Conservation (phyloP, 2,113 vertebrate species). For the Gambusia affinis region DNA sequence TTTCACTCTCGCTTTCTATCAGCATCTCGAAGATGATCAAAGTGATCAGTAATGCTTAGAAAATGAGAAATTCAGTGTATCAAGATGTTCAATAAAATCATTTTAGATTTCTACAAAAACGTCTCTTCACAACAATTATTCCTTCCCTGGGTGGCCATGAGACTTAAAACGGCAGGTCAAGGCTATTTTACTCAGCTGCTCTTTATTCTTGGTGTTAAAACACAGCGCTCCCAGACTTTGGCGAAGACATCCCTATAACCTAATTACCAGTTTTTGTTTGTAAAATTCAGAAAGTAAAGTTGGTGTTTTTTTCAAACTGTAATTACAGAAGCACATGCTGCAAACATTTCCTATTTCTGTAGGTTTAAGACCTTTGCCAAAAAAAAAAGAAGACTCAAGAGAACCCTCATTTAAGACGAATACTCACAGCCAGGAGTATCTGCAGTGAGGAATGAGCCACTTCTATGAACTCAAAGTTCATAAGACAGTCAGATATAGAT, state of each 20-base stretch:
- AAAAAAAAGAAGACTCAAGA: not conserved
- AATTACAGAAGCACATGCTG: not conserved
- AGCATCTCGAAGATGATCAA: not conserved
- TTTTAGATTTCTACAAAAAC: not conserved
- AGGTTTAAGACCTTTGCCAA: conserved; percentile 1
- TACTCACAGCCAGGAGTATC: conserved; percentile 98
- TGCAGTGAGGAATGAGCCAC: conserved; percentile 97
- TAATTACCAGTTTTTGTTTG: no score
- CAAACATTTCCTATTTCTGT: not conserved
- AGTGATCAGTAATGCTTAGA: not conserved
- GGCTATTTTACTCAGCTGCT: not conserved
- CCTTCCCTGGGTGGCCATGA: not conserved
- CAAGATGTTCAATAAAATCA: not conserved
- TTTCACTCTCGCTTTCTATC: not conserved
- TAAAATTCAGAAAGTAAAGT: no score
- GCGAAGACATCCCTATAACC: not conserved
- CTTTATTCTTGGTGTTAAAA: not conserved
- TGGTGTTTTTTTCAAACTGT: not conserved
- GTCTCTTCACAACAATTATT: not conserved
- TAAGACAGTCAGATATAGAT: conserved; percentile 93
- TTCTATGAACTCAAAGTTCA: conserved; percentile 98
- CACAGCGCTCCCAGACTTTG: not conserved
- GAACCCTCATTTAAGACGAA: conserved; percentile 20
- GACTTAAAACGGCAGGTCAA: not conserved
- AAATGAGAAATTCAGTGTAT: not conserved